A percentile compares a stretch with the other conserved stretches of the same genome.
These are phyloP conservation scores for Falco novaeseelandiae DNA, from an alignment of 2,797 vertebrate species.

Conservation along the genomic window DNA sequence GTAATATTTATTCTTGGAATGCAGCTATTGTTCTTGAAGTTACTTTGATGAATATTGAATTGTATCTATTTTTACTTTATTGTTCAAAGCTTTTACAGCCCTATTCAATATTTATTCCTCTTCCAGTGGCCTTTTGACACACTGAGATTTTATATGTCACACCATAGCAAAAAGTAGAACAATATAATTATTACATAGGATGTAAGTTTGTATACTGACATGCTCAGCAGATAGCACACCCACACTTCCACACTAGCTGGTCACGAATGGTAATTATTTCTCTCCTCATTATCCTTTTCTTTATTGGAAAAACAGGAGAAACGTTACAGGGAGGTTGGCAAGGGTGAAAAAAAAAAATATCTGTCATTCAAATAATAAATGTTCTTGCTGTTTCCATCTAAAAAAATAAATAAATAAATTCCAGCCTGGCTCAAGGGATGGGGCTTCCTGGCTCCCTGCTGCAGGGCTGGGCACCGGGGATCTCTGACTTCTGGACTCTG, in stretches of 20 bases:
- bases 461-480: background rate
- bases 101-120: slow-evolving; percentile 16
- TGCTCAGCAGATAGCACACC: background rate
- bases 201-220: background rate
- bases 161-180: background rate
- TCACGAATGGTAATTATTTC: background rate
- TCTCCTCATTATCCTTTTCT: background rate
- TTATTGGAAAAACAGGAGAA: background rate
- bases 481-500: background rate
- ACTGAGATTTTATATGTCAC: background rate
- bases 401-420: background rate
- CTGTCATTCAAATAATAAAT: background rate
- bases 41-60: slow-evolving; percentile 28
- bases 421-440: background rate
- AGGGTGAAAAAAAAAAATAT: background rate
- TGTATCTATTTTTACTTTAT: slow-evolving; percentile 13
- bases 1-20: background rate
- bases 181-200: background rate
- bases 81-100: background rate
- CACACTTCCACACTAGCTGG: background rate
- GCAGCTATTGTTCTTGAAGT: slow-evolving; percentile 15
- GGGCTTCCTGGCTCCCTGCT: background rate
- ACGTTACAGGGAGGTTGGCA: background rate
- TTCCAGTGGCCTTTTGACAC: background rate
- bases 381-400: background rate